Evolutionary conservation across 2,797 vertebrate genomes (phyloP).

Genomic region (Phalloptychus januarius): DNA sequence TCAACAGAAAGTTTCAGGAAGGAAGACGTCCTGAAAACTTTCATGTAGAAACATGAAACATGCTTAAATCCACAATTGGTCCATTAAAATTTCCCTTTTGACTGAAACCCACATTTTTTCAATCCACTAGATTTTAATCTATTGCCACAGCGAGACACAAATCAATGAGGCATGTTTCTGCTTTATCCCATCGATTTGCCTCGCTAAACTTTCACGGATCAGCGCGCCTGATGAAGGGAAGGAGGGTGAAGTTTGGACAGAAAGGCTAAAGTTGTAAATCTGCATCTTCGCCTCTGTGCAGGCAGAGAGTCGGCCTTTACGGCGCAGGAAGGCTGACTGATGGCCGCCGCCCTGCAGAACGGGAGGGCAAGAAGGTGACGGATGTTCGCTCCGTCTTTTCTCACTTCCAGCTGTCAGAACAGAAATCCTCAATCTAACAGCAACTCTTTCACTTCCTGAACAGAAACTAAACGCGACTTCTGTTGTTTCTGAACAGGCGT

Average conservation of each 20-base stretch:
- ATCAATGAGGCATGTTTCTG: slow-evolving; percentile 1
- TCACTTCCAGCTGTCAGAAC: slow-evolving; percentile 1
- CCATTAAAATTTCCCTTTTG: neutral
- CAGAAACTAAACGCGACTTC: neutral
- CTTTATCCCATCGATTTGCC: slow-evolving; percentile 1
- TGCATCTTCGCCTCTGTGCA: slow-evolving; percentile 5
- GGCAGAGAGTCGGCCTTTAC: slow-evolving; percentile 34
- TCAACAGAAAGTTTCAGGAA: no score
- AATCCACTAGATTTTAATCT: slow-evolving; percentile 12
- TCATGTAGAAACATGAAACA: neutral
- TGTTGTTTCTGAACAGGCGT: neutral
- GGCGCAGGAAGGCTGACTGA: slow-evolving; percentile 40
- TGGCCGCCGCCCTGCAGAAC: slow-evolving; percentile 25
- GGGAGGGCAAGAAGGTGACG: slow-evolving; percentile 21
- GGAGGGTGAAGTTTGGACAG: slow-evolving; percentile 8
- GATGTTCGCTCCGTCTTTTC: slow-evolving; percentile 21
- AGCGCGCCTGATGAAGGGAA: neutral
- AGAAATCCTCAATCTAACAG: neutral
- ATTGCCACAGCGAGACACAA: neutral
- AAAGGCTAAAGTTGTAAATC: slow-evolving; percentile 44
- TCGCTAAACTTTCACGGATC: slow-evolving; percentile 9
- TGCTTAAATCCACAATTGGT: neutral
- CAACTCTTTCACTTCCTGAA: neutral
- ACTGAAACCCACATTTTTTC: neutral
- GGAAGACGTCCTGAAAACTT: neutral